phyloP scores from a whole-genome alignment of 2,113 vertebrate species.

The Laterallus jamaicensis region DNA sequence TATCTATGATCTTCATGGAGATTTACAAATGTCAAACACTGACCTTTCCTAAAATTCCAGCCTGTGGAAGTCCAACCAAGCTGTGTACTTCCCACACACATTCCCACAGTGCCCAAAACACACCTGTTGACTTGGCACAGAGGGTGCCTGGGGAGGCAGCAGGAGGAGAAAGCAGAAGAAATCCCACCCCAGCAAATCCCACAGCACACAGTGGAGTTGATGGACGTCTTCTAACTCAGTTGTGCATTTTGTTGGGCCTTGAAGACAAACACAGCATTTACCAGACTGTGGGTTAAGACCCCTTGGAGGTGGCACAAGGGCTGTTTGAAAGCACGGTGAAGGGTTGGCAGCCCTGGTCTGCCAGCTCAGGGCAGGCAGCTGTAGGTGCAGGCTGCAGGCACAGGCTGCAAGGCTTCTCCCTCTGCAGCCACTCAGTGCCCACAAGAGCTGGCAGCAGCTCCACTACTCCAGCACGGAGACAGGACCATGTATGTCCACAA shows the following conservation, averaged over 20 bases:
- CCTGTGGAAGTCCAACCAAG: neutral
- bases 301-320: neutral
- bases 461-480: accelerated
- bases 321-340: neutral
- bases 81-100: neutral
- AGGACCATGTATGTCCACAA: neutral
- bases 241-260: neutral
- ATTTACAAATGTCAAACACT: neutral
- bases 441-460: neutral
- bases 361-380: neutral
- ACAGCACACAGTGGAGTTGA: neutral
- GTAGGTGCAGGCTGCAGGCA: too few species aligned
- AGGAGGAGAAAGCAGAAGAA: neutral
- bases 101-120: neutral
- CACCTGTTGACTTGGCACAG: neutral
- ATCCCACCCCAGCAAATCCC: neutral
- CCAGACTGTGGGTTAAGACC: neutral
- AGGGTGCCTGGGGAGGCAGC: too few species aligned
- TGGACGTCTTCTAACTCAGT: neutral
- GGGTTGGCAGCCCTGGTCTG: neutral
- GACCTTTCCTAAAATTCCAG: neutral
- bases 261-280: neutral
- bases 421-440: neutral
- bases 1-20: neutral
- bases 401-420: neutral